Evolutionary conservation across 2,797 vertebrate genomes (phyloP).

Genomic region (Hemitrygon akajei): DNA sequence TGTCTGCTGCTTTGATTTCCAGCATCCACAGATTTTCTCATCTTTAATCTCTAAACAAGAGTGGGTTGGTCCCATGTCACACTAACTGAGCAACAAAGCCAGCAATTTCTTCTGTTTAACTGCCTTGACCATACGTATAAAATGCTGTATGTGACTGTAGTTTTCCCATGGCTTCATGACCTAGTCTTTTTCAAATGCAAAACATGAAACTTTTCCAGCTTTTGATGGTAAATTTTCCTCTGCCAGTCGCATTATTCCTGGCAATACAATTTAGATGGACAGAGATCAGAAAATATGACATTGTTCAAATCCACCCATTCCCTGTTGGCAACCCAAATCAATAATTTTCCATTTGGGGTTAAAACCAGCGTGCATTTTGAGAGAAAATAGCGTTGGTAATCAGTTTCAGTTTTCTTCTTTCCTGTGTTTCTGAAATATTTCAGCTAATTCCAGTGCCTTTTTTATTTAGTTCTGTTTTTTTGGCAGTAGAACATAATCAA

Average conservation of each 20-base stretch:
- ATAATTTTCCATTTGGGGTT: background rate
- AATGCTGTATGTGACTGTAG: background rate
- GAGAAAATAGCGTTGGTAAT: background rate
- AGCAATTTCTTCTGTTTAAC: background rate
- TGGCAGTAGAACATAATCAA: background rate
- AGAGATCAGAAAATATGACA: background rate
- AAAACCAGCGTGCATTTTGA: background rate
- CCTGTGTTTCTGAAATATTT: background rate
- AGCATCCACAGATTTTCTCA: no score
- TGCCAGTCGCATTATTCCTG: background rate
- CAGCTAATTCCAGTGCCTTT: background rate
- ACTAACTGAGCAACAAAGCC: background rate
- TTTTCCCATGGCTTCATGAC: background rate
- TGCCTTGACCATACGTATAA: background rate
- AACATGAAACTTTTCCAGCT: background rate
- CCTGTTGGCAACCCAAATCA: background rate
- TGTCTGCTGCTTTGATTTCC: no score
- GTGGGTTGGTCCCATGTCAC: background rate
- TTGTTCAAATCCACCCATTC: background rate
- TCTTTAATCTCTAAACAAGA: background rate
- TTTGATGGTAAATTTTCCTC: background rate
- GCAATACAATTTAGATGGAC: background rate
- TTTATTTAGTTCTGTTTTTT: background rate
- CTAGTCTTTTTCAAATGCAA: background rate
- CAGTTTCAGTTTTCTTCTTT: background rate